phyloP scores from a whole-genome alignment of 1,140 invertebrate genomes.

The Dreissena rostriformis region DNA sequence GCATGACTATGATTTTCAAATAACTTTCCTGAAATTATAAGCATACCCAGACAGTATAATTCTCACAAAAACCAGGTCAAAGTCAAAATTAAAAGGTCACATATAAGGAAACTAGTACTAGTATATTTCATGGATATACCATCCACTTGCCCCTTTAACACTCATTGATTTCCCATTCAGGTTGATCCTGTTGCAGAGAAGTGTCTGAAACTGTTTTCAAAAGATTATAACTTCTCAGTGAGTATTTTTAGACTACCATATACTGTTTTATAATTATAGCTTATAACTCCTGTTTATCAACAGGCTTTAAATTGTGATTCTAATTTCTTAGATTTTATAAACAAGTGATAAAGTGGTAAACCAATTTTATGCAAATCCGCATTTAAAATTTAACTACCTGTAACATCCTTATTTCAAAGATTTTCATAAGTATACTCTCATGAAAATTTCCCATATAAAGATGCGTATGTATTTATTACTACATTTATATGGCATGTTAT shows the following conservation, averaged over 20 bases:
- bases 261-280: too few species aligned
- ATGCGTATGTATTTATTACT: not conserved
- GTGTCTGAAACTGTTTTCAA: constrained; percentile 69
- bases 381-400: not conserved
- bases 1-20: too few species aligned
- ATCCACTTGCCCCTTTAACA: not conserved
- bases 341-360: not conserved
- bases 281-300: too few species aligned
- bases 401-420: not conserved
- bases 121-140: too few species aligned
- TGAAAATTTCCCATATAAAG: not conserved
- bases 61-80: too few species aligned
- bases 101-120: too few species aligned
- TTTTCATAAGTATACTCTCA: not conserved
- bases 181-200: constrained; percentile 67
- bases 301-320: too few species aligned
- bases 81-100: too few species aligned
- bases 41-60: too few species aligned
- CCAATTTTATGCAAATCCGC: not conserved
- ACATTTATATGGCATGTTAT: not conserved
- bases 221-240: constrained; percentile 74
- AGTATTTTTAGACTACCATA: constrained; percentile 43
- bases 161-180: constrained; percentile 58
- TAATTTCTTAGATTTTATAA: not conserved
- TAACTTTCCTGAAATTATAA: too few species aligned